Evolutionary conservation across 2,113 vertebrate genomes (phyloP).

Genomic region (Malurus elegans): DNA sequence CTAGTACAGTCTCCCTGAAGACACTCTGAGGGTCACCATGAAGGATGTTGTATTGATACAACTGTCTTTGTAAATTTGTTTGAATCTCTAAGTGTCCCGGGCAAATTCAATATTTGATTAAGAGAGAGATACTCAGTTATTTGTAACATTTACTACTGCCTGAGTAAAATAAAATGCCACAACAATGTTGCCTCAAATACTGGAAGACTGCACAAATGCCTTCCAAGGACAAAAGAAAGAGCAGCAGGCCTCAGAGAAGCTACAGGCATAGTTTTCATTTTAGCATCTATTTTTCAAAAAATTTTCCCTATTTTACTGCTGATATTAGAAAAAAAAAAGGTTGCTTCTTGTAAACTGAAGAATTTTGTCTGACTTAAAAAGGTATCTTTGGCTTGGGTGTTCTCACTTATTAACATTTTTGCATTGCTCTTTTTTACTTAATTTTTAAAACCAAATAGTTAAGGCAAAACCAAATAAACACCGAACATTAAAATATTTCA

Average conservation of each 20-base stretch:
- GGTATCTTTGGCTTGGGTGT: background rate
- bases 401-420: background rate
- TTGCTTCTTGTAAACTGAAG: background rate
- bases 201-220: background rate
- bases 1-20: background rate
- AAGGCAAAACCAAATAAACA: background rate
- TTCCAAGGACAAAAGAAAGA: background rate
- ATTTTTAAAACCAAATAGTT: background rate
- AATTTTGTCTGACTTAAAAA: background rate
- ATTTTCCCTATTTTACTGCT: background rate
- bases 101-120: slow-evolving; percentile 19
- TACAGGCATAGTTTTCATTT: background rate
- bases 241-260: background rate
- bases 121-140: background rate
- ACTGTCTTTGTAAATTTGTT: background rate
- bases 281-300: background rate
- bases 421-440: background rate
- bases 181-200: background rate
- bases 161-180: slow-evolving; percentile 13
- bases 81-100: background rate
- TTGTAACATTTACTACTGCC: background rate
- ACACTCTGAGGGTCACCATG: background rate
- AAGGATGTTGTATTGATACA: background rate
- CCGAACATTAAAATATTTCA: background rate
- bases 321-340: background rate